Base-by-base conservation (phyloP, 2,888 invertebrate species). In the Hymenopus coronatus region DNA sequence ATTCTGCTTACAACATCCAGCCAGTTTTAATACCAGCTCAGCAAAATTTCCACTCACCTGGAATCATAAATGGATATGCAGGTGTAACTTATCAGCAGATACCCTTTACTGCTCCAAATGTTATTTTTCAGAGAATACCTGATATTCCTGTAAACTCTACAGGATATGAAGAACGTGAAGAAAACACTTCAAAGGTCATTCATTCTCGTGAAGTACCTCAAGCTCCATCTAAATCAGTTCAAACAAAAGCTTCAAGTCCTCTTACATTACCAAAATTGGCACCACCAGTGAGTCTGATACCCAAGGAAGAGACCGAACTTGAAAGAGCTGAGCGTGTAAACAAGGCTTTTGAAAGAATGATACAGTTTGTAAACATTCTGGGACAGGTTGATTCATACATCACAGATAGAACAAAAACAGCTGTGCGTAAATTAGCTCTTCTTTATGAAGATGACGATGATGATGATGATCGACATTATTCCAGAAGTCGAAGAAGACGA, bases 371-470 rank as follows among this genome's bases (percentile, higher is more conserved):
- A 3, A 94, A 93, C 90, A 93, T 94, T 88, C 92, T 94, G 88
- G 94, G 94, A 4, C 94, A 94, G 91, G 93, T 94, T 70, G 94
- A 94, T 91, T 92, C 93, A 46, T 94, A 94, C 91, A 91, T 94
- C 84, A 93, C 93, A 2, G 94, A 94, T 88, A 92, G 93, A 89
- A 25, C 30, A 86, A 70, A 30, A 70, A 28, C 28, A 81, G 86
- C 20, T 20, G 28, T 86, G 25, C 86, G 81, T 28, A 81, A 8
- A 30, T 40, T 86, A 30, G 86, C 81, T 25, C 81, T 15, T 15
- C 86, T 86, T 25, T 86, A 86, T 70, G 81, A 86, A 14, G 28
- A 83, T 83, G 54, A 70, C 9, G 40, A 40, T 70, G 25, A 54
- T 54, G 54, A 70, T 70, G 54, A 70, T 70, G 25, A 70, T 8